Evolutionary conservation across 2,888 invertebrate species (phyloP).

Genomic region (Andrena bicolor): DNA sequence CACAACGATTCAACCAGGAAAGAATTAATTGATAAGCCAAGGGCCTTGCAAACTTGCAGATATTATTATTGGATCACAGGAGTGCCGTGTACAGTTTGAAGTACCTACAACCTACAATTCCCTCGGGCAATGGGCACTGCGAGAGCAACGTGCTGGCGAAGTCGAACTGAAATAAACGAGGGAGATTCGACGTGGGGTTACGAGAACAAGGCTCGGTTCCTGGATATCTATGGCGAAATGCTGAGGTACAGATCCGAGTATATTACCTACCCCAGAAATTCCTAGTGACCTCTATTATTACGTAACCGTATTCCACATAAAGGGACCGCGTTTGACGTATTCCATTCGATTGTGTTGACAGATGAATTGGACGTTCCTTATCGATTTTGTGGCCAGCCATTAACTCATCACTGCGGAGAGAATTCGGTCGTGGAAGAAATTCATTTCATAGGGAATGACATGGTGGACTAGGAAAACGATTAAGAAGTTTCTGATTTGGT

Average conservation of each 20-base stretch:
- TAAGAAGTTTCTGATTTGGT: too few species aligned
- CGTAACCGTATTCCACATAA: slow-evolving; percentile 42
- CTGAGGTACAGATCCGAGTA: slow-evolving; percentile 36
- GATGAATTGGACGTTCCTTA: neutral
- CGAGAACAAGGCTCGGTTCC: slow-evolving; percentile 59
- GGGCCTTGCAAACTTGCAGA: slow-evolving; percentile 44
- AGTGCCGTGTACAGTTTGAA: slow-evolving; percentile 54
- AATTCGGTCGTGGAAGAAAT: neutral
- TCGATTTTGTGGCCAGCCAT: neutral
- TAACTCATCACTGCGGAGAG: neutral
- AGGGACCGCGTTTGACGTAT: neutral
- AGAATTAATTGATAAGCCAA: slow-evolving; percentile 59
- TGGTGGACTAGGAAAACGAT: neutral
- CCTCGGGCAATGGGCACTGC: slow-evolving; percentile 45
- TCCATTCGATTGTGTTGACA: neutral
- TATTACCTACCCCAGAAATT: slow-evolving; percentile 46
- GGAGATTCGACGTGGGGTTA: slow-evolving; percentile 58
- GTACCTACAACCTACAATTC: slow-evolving; percentile 60
- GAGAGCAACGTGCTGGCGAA: slow-evolving; percentile 51
- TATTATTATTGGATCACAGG: slow-evolving; percentile 61
- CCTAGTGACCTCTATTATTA: slow-evolving; percentile 64
- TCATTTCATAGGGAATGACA: neutral
- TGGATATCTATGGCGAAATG: slow-evolving; percentile 56
- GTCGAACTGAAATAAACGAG: slow-evolving; percentile 72
- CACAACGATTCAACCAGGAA: slow-evolving; percentile 13